These are phyloP conservation scores for Podilymbus podiceps DNA, from an alignment of 2,113 vertebrate species.

Conservation along the genomic window DNA sequence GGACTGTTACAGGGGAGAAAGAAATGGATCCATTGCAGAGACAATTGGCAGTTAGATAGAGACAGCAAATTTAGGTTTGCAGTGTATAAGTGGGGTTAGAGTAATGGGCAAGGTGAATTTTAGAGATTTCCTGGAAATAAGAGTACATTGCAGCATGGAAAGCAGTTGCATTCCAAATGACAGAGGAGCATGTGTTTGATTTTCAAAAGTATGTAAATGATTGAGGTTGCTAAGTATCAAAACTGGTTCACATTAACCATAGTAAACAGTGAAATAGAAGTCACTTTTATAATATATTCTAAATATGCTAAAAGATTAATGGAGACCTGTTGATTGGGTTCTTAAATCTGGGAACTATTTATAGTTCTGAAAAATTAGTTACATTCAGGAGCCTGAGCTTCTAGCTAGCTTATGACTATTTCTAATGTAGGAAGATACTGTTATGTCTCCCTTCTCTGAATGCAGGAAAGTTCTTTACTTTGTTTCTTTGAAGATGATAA, in stretches of 20 bases:
- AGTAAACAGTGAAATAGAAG: background rate
- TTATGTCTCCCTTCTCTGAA: background rate
- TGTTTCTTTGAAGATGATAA: background rate
- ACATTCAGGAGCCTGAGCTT: background rate
- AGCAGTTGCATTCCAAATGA: background rate
- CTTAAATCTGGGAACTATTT: background rate
- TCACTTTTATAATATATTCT: background rate
- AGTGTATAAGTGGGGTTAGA: background rate
- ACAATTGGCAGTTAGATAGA: background rate
- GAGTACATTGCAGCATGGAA: background rate
- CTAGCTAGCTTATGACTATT: background rate
- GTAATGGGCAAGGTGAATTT: background rate
- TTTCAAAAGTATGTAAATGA: background rate
- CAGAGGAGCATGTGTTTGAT: background rate
- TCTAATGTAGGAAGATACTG: background rate
- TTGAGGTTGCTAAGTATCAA: rapidly evolving
- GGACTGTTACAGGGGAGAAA: background rate
- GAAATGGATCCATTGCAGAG: background rate
- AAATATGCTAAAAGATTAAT: background rate
- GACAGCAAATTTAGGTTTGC: background rate
- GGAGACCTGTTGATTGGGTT: background rate
- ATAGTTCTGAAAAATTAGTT: background rate
- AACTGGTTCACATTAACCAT: background rate
- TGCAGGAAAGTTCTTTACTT: background rate
- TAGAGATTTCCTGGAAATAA: background rate